phyloP scores from a whole-genome alignment of 2,113 vertebrate genomes.

The Prinia subflava region DNA sequence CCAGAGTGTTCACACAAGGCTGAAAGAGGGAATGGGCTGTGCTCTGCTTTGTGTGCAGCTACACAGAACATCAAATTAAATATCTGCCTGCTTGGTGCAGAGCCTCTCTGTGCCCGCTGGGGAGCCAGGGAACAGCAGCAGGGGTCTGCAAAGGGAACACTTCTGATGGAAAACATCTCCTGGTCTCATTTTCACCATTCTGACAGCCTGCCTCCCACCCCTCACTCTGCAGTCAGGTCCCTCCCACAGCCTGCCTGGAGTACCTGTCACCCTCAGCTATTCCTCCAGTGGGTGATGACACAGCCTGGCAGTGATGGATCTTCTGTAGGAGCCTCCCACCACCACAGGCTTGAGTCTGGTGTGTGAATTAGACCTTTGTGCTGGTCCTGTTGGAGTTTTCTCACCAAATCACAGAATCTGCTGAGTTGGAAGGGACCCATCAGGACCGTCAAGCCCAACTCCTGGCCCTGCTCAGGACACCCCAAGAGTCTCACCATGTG shows the following conservation, averaged over 20 bases:
- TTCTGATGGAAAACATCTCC: neutral
- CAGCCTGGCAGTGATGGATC: neutral
- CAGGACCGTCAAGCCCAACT: accelerated
- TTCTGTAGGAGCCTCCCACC: neutral
- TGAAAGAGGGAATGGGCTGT: neutral
- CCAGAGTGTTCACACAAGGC: neutral
- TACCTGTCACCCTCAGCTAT: neutral
- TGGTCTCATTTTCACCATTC: accelerated
- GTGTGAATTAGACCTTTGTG: neutral
- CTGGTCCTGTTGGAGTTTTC: neutral
- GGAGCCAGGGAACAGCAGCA: neutral
- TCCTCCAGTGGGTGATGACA: neutral
- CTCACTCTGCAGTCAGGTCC: neutral
- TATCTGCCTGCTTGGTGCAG: neutral
- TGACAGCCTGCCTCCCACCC: neutral
- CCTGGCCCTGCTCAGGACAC: neutral
- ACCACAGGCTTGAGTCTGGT: neutral
- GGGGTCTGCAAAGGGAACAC: neutral
- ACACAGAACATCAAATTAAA: neutral
- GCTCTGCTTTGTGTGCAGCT: neutral
- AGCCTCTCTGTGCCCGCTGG: neutral
- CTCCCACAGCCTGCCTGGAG: neutral
- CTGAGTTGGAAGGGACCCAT: neutral
- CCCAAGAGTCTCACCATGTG: accelerated
- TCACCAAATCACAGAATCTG: accelerated